phyloP scores from a whole-genome alignment of 2,797 vertebrate genomes.

The Otus scops region DNA sequence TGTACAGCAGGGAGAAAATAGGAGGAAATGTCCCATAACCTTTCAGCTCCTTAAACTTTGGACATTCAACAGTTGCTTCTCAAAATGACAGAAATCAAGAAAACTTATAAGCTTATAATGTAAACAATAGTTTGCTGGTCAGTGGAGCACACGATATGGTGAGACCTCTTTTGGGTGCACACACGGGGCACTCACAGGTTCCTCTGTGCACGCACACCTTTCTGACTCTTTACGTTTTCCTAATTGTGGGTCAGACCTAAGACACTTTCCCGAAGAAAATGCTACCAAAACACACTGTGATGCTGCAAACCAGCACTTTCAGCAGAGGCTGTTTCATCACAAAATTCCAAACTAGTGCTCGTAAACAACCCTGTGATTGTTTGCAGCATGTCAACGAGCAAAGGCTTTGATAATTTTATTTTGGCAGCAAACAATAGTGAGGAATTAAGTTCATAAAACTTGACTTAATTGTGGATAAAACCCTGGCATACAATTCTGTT shows the following conservation, averaged over 20 bases:
- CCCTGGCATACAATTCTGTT: neutral
- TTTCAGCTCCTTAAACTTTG: neutral
- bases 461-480: conserved; percentile 30
- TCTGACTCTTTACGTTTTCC: neutral
- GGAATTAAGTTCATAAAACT: conserved; percentile 36
- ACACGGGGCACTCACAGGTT: neutral
- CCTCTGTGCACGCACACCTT: accelerated
- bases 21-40: neutral
- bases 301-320: neutral
- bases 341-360: neutral
- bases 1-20: neutral
- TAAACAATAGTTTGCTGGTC: neutral
- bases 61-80: neutral
- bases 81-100: neutral
- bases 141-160: accelerated
- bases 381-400: accelerated
- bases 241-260: neutral
- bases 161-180: neutral
- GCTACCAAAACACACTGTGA: accelerated
- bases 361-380: neutral
- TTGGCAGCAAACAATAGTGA: conserved; percentile 27
- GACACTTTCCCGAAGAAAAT: neutral
- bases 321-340: neutral
- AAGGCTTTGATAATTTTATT: conserved; percentile 33
- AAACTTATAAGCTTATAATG: neutral